phyloP scores from a whole-genome alignment of 1,140 invertebrate species.

The Drosophila pachea region DNA sequence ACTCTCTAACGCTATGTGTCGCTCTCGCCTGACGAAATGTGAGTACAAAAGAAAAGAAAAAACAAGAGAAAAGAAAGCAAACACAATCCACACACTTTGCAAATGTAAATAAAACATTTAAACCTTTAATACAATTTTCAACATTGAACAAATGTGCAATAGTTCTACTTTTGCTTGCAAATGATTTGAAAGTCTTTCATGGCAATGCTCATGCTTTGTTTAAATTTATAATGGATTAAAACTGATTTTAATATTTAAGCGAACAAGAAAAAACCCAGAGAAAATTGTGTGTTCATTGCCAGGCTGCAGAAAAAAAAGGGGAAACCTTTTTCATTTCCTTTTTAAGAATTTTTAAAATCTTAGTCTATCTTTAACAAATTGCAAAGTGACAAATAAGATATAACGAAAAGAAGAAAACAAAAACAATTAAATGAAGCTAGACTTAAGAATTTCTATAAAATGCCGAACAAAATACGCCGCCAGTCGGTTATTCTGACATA shows the following conservation, averaged over 20 bases:
- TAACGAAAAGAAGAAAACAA: constrained; percentile 18
- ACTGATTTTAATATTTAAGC: constrained; percentile 53
- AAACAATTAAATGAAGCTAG: constrained; percentile 43
- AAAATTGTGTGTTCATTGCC: constrained; percentile 50
- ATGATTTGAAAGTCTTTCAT: constrained; percentile 14
- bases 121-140: constrained; percentile 14
- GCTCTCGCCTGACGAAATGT: constrained; percentile 26
- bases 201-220: constrained; percentile 36
- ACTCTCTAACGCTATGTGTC: not conserved
- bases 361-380: constrained; percentile 61
- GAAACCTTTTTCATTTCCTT: not conserved
- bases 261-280: constrained; percentile 20
- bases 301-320: constrained; percentile 38
- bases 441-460: constrained; percentile 59
- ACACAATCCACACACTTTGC: constrained; percentile 37
- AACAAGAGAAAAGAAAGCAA: constrained; percentile 5
- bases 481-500: constrained; percentile 59
- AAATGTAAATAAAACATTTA: constrained; percentile 54
- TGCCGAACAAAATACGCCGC: constrained; percentile 35
- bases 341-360: constrained; percentile 33
- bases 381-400: constrained; percentile 28
- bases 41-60: constrained; percentile 32
- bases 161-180: constrained; percentile 18
- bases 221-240: constrained; percentile 37
- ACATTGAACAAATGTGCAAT: constrained; percentile 37